Conservation (phyloP, 2,113 vertebrate species). For the Motacilla alba region DNA sequence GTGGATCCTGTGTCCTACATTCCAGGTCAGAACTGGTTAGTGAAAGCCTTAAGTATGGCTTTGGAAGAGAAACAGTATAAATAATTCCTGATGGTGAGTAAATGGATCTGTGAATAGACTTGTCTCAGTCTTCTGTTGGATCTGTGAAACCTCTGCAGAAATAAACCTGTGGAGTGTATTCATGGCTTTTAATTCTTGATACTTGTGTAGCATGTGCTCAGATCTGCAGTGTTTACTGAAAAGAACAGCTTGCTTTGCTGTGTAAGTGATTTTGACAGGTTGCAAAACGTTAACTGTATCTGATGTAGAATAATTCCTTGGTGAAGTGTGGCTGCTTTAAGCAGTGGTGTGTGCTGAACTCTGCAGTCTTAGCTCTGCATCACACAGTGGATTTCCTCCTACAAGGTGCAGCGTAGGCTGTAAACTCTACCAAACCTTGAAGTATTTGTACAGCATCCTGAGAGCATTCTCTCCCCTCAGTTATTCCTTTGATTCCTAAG, state of each 20-base stretch:
- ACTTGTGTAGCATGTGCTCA: background rate
- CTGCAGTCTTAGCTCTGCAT: background rate
- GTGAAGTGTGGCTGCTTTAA: background rate
- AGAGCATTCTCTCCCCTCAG: background rate
- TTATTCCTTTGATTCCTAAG: background rate
- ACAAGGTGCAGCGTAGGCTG: background rate
- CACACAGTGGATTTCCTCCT: background rate
- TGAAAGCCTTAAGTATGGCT: background rate
- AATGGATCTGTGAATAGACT: background rate
- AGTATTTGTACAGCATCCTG: background rate
- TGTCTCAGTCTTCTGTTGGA: background rate
- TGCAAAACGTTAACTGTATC: background rate
- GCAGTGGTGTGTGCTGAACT: background rate
- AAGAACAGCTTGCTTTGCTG: background rate
- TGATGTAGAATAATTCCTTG: background rate
- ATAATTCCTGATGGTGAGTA: background rate
- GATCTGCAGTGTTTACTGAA: background rate
- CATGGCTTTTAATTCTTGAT: background rate
- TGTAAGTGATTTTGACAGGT: background rate
- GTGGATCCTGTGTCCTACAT: background rate
- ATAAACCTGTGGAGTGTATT: background rate
- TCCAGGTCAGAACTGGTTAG: background rate
- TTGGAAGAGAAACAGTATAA: background rate
- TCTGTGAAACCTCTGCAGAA: background rate
- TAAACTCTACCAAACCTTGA: background rate